A percentile compares a stretch with the other conserved stretches of the same genome.
phyloP scores from a whole-genome alignment of 2,113 vertebrate species.

The Sinocyclocheilus grahami region DNA sequence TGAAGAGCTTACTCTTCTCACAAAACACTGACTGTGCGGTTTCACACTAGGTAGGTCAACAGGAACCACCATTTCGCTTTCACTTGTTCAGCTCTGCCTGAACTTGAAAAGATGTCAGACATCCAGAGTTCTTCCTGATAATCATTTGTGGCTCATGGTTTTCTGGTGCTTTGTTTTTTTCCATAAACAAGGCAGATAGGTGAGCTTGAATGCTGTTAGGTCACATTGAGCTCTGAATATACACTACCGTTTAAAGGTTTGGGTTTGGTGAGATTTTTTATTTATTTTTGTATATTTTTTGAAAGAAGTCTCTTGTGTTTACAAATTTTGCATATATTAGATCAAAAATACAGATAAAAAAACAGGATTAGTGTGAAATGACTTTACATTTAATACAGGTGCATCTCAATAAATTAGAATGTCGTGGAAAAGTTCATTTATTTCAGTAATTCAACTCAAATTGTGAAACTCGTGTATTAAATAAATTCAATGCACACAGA shows the following conservation, averaged over 20 bases:
- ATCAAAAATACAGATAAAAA: no score
- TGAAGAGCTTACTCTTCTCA: slow-evolving; percentile 22
- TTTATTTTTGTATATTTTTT: no score
- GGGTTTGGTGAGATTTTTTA: not conserved
- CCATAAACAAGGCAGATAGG: not conserved
- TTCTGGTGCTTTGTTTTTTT: slow-evolving; percentile 24
- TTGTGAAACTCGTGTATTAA: no score
- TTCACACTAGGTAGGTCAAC: slow-evolving; percentile 74
- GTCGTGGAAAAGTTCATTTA: no score
- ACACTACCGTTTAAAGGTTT: not conserved
- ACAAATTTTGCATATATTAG: no score
- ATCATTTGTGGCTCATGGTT: not conserved
- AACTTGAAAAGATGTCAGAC: slow-evolving; percentile 49
- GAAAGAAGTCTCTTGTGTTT: no score
- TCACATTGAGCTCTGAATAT: not conserved
- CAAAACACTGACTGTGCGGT: slow-evolving; percentile 72
- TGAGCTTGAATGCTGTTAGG: slow-evolving; percentile 35
- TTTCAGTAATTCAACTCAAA: no score
- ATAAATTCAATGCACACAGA: no score
- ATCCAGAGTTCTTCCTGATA: not conserved
- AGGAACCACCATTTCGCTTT: slow-evolving; percentile 71
- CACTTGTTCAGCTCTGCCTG: slow-evolving; percentile 53
- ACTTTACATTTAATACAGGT: no score
- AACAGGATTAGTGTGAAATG: no score
- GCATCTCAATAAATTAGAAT: no score